phyloP scores from a whole-genome alignment of 2,888 invertebrate genomes.

The Alloscopus bannaensis region DNA sequence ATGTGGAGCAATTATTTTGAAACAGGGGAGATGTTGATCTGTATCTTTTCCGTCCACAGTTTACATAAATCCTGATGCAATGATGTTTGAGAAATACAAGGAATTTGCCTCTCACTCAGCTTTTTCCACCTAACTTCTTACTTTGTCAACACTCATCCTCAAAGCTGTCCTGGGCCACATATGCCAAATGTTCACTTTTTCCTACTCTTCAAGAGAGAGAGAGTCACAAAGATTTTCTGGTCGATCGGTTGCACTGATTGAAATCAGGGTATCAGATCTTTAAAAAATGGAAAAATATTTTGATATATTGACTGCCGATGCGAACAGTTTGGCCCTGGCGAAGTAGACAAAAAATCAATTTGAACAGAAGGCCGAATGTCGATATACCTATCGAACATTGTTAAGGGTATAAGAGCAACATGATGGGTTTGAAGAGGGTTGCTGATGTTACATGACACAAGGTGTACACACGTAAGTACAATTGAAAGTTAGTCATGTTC shows the following conservation, averaged over 20 bases:
- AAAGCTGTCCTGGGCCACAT: conserved; percentile 16
- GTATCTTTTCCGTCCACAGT: conserved; percentile 25
- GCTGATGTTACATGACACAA: conserved; percentile 26
- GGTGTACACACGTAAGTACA: conserved; percentile 47
- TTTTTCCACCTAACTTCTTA: conserved; percentile 3
- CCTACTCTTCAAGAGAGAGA: not conserved
- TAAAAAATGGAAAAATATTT: conserved; percentile 16
- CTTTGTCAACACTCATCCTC: not conserved
- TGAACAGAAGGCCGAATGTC: not conserved
- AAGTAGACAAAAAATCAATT: not conserved
- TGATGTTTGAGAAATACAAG: not conserved
- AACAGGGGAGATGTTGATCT: conserved; percentile 41
- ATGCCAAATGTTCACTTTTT: conserved; percentile 33
- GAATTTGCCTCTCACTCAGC: not conserved
- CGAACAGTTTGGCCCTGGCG: conserved; percentile 6
- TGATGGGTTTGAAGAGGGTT: conserved; percentile 10
- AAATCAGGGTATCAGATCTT: conserved; percentile 21
- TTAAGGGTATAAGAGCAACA: no score
- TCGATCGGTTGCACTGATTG: conserved; percentile 46
- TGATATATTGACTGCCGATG: not conserved
- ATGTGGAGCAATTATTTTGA: conserved; percentile 42
- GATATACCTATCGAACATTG: not conserved
- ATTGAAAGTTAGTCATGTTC: conserved; percentile 60
- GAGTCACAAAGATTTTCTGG: conserved; percentile 12
- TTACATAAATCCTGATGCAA: not conserved